Percentiles rank a stretch among this genome's conserved stretches.
These are phyloP conservation scores for Idaea dimidiata DNA, from an alignment of 2,888 invertebrate species.

Conservation along the genomic window DNA sequence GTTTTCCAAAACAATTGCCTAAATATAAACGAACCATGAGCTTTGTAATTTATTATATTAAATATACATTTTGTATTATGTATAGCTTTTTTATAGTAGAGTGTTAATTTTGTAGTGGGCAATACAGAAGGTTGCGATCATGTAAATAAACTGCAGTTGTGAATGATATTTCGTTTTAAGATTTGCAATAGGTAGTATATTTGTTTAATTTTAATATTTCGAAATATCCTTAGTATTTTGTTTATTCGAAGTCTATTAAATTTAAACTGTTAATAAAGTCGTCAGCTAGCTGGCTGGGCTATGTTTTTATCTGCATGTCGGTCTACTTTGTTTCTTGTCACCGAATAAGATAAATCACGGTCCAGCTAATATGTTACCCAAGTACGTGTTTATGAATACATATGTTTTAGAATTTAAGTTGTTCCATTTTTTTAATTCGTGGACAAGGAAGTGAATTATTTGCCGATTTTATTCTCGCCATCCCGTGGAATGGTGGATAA, in stretches of 20 bases:
- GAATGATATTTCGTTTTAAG: constrained; percentile 4
- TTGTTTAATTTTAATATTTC: not conserved
- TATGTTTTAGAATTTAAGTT: too few relatives aligned
- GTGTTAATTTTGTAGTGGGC: constrained; percentile 33
- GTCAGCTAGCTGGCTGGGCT: too few relatives aligned
- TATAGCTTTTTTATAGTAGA: constrained; percentile 58
- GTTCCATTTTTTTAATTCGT: too few relatives aligned
- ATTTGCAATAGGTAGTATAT: not conserved
- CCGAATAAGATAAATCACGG: too few relatives aligned
- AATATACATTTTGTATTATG: not conserved
- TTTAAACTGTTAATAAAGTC: not conserved
- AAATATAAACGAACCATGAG: constrained; percentile 49
- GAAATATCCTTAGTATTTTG: not conserved
- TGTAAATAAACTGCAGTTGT: constrained; percentile 27
- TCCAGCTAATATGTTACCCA: too few relatives aligned
- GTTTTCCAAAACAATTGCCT: constrained; percentile 20
- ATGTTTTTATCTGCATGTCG: too few relatives aligned
- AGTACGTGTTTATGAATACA: too few relatives aligned
- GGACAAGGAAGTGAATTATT: too few relatives aligned
- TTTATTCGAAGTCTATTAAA: too few relatives aligned
- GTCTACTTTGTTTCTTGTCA: too few relatives aligned
- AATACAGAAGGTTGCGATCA: constrained; percentile 7
- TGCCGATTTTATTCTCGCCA: too few relatives aligned
- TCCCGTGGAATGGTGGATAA: too few relatives aligned
- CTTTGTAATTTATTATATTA: constrained; percentile 57